phyloP scores from a whole-genome alignment of 2,888 invertebrate genomes.

The Philopedon plagiatum region DNA sequence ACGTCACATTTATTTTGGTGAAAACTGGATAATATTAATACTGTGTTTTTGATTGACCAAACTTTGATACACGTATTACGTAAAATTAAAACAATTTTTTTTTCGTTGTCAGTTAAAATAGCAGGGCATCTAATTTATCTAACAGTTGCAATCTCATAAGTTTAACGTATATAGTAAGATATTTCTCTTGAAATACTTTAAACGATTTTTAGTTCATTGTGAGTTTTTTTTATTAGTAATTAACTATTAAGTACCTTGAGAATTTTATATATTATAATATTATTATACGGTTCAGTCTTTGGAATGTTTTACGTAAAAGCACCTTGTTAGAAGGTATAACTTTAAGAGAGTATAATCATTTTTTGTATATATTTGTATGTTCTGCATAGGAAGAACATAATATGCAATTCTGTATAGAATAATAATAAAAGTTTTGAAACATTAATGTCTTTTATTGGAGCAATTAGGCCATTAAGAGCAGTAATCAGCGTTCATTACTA shows the following conservation, averaged over 20 bases:
- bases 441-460: not conserved
- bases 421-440: not conserved
- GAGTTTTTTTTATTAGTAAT: not conserved
- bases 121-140: too few species aligned
- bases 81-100: too few species aligned
- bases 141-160: too few species aligned
- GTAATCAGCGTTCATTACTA: too few species aligned
- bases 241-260: not conserved
- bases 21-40: too few species aligned
- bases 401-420: constrained; percentile 1
- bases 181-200: not conserved
- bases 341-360: constrained; percentile 12
- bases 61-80: too few species aligned
- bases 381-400: not conserved
- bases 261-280: constrained; percentile 3
- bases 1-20: too few species aligned
- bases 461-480: too few species aligned
- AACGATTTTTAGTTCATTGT: not conserved
- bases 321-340: constrained; percentile 14
- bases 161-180: too few species aligned
- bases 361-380: constrained; percentile 10
- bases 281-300: constrained; percentile 27
- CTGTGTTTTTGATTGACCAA: too few species aligned
- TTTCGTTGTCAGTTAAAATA: too few species aligned
- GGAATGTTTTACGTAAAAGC: constrained; percentile 17